Evolutionary conservation across 1,140 invertebrate species (phyloP), one percentile per base, ranked within the genome.

Genomic region (Lepidurus packardi): DNA sequence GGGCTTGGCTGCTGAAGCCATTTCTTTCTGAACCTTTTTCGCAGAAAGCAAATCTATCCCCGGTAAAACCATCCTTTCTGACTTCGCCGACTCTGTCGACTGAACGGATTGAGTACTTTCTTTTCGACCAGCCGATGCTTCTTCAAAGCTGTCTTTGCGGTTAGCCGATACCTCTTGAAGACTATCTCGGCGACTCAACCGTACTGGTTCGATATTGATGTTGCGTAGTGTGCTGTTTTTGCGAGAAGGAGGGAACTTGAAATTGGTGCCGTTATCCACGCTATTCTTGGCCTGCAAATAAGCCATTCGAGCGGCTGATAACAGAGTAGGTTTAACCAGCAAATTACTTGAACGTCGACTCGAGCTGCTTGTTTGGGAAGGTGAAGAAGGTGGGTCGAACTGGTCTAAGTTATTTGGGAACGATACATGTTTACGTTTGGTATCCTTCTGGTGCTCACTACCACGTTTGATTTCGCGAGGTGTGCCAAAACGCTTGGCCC

Each of bases 261-360:
- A 25, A 25, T 45, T 47, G 75, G 47, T 45, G 47, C 77, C 53
- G 77, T 65, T 65, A 75, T 74, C 78, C n/a, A 47, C 43, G 43
- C 44, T 65, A 24, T 45, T 77, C 13, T 77, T 45, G 24, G 78
- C 78, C 45, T 74, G 78, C 11, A 73, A 45, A 43, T 74, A 42
- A 1, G 78, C 78, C 44, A 78, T n/a, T 8, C 78, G 73, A 7
- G 78, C 78, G 6, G 78, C 74, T n/a, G 78, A 78, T 24, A 78
- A 41, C 1, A 78, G 53, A 7, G 78, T 78, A 7, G 73, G 78
- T 25, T 78, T 78, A n/a, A 78, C 78, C 16, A 65, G 53, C 53
- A 65, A n/a, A 16, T 21, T 65, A 65, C 44, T 77, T 24, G 44
- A 45, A 7, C 25, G 24, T 7, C 76, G 76, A 24, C 76, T 77